phyloP scores from a whole-genome alignment of 2,797 vertebrate genomes.

The Propithecus deckenii region DNA sequence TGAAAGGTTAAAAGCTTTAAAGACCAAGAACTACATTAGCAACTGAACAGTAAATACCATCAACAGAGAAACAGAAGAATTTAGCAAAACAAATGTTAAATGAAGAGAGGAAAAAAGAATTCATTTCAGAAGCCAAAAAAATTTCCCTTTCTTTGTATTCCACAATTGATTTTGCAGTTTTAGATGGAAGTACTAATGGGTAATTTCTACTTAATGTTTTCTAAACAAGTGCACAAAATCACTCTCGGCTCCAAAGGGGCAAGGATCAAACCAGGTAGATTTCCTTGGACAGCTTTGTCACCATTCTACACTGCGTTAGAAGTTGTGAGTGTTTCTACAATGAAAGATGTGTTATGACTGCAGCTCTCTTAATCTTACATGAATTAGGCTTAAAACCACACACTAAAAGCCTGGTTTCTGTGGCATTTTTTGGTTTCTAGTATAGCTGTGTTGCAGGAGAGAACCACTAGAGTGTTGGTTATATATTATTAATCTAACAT shows the following conservation, averaged over 20 bases:
- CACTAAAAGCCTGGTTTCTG: background rate
- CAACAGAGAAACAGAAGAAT: conserved; percentile 84
- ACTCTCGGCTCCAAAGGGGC: background rate
- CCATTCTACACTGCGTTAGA: background rate
- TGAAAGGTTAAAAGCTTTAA: conserved; percentile 89
- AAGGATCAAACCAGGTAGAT: conserved; percentile 43
- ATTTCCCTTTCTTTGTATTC: conserved; percentile 73
- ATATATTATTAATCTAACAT: background rate
- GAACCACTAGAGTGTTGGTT: background rate
- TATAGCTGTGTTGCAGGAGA: background rate
- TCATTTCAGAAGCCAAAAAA: conserved; percentile 76
- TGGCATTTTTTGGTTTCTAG: conserved; percentile 29
- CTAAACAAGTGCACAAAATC: conserved; percentile 51
- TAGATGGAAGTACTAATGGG: conserved; percentile 75
- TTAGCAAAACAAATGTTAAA: conserved; percentile 87
- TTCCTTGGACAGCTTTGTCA: background rate
- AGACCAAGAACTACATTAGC: conserved; percentile 86
- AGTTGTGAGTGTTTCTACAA: background rate
- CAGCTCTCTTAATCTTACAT: conserved; percentile 31
- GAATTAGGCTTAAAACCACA: conserved; percentile 55
- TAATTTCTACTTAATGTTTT: conserved; percentile 66
- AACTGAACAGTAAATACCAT: conserved; percentile 85
- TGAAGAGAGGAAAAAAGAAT: conserved; percentile 79
- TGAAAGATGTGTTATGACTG: background rate
- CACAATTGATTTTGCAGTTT: conserved; percentile 79